Base-by-base conservation (phyloP, 2,888 invertebrate species). In the Drosophila algonquin region DNA sequence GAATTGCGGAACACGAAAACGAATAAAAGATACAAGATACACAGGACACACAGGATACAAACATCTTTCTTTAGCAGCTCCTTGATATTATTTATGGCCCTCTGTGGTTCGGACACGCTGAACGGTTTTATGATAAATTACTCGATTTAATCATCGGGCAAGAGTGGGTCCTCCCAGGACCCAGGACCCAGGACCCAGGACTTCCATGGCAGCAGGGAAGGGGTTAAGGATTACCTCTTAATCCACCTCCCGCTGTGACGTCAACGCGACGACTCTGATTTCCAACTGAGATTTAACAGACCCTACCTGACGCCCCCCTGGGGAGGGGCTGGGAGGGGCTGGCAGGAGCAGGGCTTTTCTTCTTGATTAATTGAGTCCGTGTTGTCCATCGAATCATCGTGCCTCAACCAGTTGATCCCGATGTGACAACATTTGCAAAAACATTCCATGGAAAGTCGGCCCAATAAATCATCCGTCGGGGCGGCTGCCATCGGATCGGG, bases 41-140 rank as follows among this genome's bases (percentile, higher is more conserved):
- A 44, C 18, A 47, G 45, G 47, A 30, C 12, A 61, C 51, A 44
- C 18, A 47, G 45, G 47, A 61, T 40, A 59, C 52, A 67, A 62
- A 48, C 51, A 48, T 53, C 48, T 73, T 55, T 76, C 61, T 68
- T 74, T 52, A 47, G 54, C 75, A 60, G 79, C 71, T 76, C 67
- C 57, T 63, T 55, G 73, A 67, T 67, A 79, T 86, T 86, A 80
- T 86, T 86, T 78, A 83, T 82, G 60, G 72, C 60, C 35, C 63
- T 63, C 30, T 54, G 57, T 47, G 77, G 85, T 81, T 14, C 10
- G 55, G 57, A 44, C 53, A 63, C 44, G 57, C 54, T 62, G 75
- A 83, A 77, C 69, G 79, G 83, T 79, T 79, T 76, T 84, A 77
- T 82, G 87, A 82, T 84, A 82, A 82, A 82, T 79, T 87, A 70